phyloP scores from a whole-genome alignment of 2,113 vertebrate genomes.

The Ciconia boyciana region DNA sequence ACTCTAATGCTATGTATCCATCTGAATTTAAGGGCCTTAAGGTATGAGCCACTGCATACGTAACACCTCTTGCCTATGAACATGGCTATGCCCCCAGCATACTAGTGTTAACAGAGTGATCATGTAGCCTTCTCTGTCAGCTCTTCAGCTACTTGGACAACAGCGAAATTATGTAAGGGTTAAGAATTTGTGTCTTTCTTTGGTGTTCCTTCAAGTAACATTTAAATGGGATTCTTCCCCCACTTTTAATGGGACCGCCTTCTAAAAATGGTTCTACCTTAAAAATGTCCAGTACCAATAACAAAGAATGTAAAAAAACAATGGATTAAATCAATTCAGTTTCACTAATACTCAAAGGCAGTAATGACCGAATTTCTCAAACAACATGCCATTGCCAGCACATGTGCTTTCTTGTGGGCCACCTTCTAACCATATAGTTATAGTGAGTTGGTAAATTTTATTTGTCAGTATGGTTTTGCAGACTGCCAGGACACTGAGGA shows the following conservation, averaged over 20 bases:
- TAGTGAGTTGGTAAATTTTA: neutral
- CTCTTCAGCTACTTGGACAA: neutral
- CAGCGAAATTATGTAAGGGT: rapidly evolving
- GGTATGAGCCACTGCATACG: neutral
- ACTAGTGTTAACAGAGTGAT: neutral
- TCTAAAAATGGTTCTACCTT: neutral
- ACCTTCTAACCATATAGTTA: neutral
- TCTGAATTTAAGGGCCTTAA: neutral
- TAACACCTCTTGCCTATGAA: neutral
- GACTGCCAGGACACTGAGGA: neutral
- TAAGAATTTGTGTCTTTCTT: neutral
- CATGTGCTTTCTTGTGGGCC: neutral
- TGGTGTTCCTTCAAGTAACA: neutral
- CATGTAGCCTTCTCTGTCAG: neutral
- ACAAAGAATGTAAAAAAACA: neutral
- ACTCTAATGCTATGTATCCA: neutral
- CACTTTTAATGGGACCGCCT: neutral
- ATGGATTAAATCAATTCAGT: neutral
- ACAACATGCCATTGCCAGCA: neutral
- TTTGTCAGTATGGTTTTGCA: neutral
- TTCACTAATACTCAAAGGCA: neutral
- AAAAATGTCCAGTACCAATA: neutral
- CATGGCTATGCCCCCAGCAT: no score
- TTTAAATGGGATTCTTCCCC: neutral
- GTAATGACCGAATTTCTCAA: neutral